Base-by-base conservation (phyloP, 2,888 invertebrate species). In the Meganola albula region DNA sequence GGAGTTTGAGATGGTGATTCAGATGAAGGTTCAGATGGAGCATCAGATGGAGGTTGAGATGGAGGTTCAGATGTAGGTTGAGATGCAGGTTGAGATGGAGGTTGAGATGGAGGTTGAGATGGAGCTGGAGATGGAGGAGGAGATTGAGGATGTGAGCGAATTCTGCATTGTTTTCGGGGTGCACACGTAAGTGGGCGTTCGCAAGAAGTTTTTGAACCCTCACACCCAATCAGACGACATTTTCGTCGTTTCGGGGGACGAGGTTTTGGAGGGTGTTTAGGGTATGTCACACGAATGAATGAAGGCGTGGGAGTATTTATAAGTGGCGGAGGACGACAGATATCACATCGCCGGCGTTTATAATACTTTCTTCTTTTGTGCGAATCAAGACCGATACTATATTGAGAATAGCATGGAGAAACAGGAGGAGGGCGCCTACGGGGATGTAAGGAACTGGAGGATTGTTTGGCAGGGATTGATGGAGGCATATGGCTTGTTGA, bases 41-140 rank as follows among this genome's bases (percentile, higher is more conserved):
- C 26, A 4, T 29, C 14, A 13, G 20, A 18, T 18, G 20, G 12
- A 8, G 35, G 16, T 14, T 24, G 27, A 7, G 22, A 5, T n/a
- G 29, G 4, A 12, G 24, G 18, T 4, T 25, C 10, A 1, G 33
- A 23, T n/a, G 29, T 10, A 4, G 10, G n/a, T 1, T 18, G 21
- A 6, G 24, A 22, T n/a, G 25, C 7, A 9, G 22, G 22, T 25
- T 24, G 23, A 11, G 34, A 22, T 1, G 24, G 9, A 1, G 25
- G 13, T 0, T 12, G 27, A 1, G 12, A 14, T 11, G 8, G 16
- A 16, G 4, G 16, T 5, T 16, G 4, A 6, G 16, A 16, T 4
- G 16, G 6, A 6, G 16, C 16, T 6, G 20, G 20, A 3, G 20
- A n/a, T 20, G 8, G 8, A 2, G 30, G 36, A 7, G 24, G 10